Evolutionary conservation across 2,888 invertebrate genomes (phyloP).

Genomic region (Andrena praecox): DNA sequence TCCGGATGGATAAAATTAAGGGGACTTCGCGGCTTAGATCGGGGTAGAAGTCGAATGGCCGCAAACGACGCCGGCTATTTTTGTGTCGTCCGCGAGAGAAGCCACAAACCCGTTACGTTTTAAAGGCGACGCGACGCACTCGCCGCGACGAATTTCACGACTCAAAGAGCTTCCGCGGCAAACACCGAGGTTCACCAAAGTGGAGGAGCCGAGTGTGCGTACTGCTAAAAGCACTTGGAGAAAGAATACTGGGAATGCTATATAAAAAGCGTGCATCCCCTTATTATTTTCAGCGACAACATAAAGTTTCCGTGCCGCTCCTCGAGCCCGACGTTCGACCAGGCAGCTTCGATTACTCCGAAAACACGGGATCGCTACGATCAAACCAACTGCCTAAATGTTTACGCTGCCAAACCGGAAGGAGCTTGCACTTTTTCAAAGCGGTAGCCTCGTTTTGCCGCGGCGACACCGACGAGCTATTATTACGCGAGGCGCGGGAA

Average conservation of each 20-base stretch:
- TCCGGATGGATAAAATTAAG: conserved; percentile 68
- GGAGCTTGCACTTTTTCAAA: not conserved
- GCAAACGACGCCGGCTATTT: conserved; percentile 72
- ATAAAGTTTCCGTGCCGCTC: not conserved
- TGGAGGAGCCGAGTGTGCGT: not conserved
- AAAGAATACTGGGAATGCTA: not conserved
- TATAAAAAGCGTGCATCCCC: not conserved
- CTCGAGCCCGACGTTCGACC: conserved; percentile 47
- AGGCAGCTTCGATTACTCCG: conserved; percentile 8
- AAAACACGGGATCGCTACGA: conserved; percentile 18
- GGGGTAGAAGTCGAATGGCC: conserved; percentile 69
- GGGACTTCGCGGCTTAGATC: conserved; percentile 69
- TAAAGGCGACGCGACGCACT: conserved; percentile 51
- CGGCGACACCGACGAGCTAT: not conserved
- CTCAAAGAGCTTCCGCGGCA: not conserved
- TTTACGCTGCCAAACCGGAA: not conserved
- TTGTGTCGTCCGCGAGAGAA: conserved; percentile 71
- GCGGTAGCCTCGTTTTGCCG: not conserved
- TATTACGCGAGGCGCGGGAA: not conserved
- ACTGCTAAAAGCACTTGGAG: conserved; percentile 6
- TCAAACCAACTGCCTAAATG: conserved; percentile 38
- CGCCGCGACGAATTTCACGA: conserved; percentile 59
- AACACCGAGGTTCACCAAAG: conserved; percentile 5
- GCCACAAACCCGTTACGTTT: conserved; percentile 68
- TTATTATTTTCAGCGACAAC: conserved; percentile 8